Conservation (phyloP, 2,888 invertebrate genomes). For the Nomada flava region DNA sequence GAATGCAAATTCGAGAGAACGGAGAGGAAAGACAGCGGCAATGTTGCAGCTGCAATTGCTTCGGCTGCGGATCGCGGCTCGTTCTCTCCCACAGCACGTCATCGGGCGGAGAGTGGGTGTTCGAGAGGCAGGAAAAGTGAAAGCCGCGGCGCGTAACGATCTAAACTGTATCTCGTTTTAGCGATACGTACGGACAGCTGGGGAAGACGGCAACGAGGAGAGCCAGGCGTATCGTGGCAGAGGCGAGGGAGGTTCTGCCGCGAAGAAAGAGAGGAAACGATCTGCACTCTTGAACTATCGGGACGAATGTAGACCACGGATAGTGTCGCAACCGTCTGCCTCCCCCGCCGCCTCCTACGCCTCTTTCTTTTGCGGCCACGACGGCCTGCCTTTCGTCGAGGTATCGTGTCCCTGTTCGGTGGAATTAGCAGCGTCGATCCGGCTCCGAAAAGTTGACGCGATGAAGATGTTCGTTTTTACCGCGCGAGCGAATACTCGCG, state of each 20-base stretch:
- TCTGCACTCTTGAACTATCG: constrained; percentile 77
- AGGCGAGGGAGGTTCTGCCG: not conserved
- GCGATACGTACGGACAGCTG: constrained; percentile 59
- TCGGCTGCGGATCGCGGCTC: constrained; percentile 35
- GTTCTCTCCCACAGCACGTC: constrained; percentile 63
- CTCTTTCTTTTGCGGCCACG: constrained; percentile 52
- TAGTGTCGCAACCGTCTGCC: constrained; percentile 72
- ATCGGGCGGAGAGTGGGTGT: constrained; percentile 65
- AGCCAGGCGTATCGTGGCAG: not conserved
- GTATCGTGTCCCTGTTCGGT: constrained; percentile 33
- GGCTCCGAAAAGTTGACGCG: not conserved
- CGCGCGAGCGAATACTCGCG: too few relatives aligned
- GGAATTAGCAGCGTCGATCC: not conserved
- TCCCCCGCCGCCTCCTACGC: constrained; percentile 65
- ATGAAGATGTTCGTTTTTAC: too few relatives aligned
- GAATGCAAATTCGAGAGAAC: not conserved
- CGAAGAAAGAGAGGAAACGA: constrained; percentile 36
- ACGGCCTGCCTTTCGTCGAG: constrained; percentile 48
- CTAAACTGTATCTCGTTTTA: constrained; percentile 79
- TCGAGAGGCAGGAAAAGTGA: constrained; percentile 79
- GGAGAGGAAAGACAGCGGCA: not conserved
- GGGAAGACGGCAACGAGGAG: constrained; percentile 43
- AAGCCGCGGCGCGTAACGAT: constrained; percentile 79
- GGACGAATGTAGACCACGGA: constrained; percentile 74
- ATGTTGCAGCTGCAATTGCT: constrained; percentile 28